Evolutionary conservation across 1,140 invertebrate genomes (phyloP).

Genomic region (Pemphigus obesinymphae): DNA sequence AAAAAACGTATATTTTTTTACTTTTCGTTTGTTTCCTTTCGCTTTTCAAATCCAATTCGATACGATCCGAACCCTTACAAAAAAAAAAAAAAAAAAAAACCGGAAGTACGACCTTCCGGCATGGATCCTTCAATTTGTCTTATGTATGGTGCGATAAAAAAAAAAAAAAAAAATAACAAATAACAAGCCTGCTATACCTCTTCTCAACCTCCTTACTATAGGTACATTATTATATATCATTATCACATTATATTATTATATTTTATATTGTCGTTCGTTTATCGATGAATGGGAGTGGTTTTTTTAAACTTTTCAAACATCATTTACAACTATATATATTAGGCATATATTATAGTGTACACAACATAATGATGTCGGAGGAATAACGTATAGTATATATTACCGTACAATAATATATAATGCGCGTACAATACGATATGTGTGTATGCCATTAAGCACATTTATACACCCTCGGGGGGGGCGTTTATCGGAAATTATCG

Average conservation of each 20-base stretch:
- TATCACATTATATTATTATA: no score
- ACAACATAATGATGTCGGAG: not conserved
- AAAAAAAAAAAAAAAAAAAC: constrained; percentile 18
- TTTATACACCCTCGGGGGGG: constrained; percentile 5
- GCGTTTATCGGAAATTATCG: constrained; percentile 21
- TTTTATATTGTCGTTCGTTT: not conserved
- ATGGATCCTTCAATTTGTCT: constrained; percentile 23
- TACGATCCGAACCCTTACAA: not conserved
- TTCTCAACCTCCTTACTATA: no score
- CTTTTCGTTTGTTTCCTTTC: not conserved
- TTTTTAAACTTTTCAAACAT: not conserved
- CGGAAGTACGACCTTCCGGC: constrained; percentile 5
- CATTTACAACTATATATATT: not conserved
- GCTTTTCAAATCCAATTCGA: not conserved
- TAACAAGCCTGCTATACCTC: no score
- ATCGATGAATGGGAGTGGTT: not conserved
- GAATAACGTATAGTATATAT: not conserved
- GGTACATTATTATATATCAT: no score
- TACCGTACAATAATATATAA: not conserved
- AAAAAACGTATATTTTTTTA: not conserved
- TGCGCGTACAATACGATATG: not conserved
- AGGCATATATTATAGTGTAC: not conserved
- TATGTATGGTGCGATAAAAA: constrained; percentile 10
- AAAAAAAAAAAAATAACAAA: no score
- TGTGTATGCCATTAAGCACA: not conserved